Evolutionary conservation across 2,888 invertebrate species (phyloP), one percentile per base, ranked within the genome.

Genomic region (Polyommatus iphigenia): DNA sequence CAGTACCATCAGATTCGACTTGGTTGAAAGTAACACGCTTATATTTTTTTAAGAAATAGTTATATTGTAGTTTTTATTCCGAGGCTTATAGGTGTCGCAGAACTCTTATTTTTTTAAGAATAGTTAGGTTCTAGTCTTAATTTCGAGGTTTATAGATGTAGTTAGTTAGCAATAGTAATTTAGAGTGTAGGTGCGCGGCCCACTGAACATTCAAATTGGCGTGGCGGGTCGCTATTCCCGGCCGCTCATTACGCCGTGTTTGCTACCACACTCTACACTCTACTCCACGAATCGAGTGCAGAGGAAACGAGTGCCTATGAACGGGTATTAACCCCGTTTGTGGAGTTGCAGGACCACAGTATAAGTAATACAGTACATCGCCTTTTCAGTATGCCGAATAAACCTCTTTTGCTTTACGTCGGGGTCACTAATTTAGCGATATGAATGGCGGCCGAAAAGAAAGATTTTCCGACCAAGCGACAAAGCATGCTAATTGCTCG

Each of bases 201-300:
- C 90, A 91, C 89, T 91, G 90, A 87, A 85, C 89, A 89, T 88
- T 89, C 89, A 91, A 92, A 92, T 92, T 91, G 89, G 87, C 91
- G 90, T 91, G 85, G 87, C 89, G 86, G 82, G 83, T 82, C 85
- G 85, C 86, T 84, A 85, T 86, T 85, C 87, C 85, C 82, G 84
- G 83, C 82, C 86, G 87, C 87, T 91, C 90, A 90, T 90, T 91
- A 90, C 89, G 84, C 81, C 84, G 84, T 89, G 88, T 89, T 90
- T 89, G 89, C 88, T 87, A 87, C 88, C 86, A 87, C 84, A 86
- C 59, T n/a, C 18, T 20, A n/a, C 20, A 59, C 20, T 8, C 29
- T 29, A 67, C 88, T 86, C 88, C 84, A 86, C 85, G 86, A 85
- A 87, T 87, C 86, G 85, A 89, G 86, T 86, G 85, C 83, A 87